A percentile compares a stretch with the other conserved stretches of the same genome.
phyloP scores from a whole-genome alignment of 2,797 vertebrate species.

The Brotula barbata region DNA sequence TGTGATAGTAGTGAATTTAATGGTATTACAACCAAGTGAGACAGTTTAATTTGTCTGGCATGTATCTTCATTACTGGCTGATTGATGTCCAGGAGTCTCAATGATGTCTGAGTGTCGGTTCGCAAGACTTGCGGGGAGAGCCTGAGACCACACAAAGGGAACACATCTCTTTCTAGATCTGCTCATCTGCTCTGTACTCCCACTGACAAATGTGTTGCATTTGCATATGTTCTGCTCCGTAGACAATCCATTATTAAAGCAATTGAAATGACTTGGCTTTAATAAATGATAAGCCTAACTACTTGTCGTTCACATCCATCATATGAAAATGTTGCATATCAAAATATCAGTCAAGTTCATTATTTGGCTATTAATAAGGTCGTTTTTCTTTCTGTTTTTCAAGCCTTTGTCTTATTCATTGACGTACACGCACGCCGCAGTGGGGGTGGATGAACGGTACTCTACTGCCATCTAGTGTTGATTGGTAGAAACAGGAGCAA shows the following conservation, averaged over 20 bases:
- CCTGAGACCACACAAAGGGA: slow-evolving; percentile 2
- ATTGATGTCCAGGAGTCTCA: slow-evolving; percentile 9
- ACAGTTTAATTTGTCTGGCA: no score
- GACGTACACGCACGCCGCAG: not conserved
- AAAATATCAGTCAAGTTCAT: slow-evolving; percentile 14
- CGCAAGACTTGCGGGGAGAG: not conserved
- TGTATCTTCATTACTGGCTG: slow-evolving; percentile 1
- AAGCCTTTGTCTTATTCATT: no score
- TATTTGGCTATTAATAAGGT: slow-evolving; percentile 30
- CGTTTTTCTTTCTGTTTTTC: no score
- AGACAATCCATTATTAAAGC: slow-evolving; percentile 19
- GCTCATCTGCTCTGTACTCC: not conserved
- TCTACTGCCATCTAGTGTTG: slow-evolving; percentile 39
- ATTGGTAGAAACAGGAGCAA: no score
- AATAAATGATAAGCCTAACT: slow-evolving; percentile 9
- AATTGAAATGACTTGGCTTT: slow-evolving; percentile 19
- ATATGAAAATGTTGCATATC: slow-evolving; percentile 1
- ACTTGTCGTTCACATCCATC: slow-evolving; percentile 16
- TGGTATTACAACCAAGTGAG: no score
- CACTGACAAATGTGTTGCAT: slow-evolving; percentile 13
- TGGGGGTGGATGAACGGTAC: not conserved
- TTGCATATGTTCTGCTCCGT: slow-evolving; percentile 15
- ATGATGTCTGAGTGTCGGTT: no score
- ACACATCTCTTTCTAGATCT: slow-evolving; percentile 19
- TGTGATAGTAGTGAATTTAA: no score